Evolutionary conservation across 2,888 invertebrate genomes (phyloP), one percentile per base, ranked within the genome.

Genomic region (Hecatera dysodea): DNA sequence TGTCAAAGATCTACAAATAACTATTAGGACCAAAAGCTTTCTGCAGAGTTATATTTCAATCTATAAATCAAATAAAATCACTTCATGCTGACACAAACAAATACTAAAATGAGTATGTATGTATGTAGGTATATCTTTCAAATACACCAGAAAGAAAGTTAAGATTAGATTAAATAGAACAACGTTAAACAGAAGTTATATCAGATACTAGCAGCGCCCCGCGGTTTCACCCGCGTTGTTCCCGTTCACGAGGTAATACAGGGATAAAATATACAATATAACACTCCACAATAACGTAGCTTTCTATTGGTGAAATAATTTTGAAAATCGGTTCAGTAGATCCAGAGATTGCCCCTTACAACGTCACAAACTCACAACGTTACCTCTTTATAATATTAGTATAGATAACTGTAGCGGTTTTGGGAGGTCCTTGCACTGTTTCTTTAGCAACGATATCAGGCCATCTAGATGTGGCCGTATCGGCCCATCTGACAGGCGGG

Each of bases 401-500:
- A n/a, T n/a, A n/a, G n/a, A n/a, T 77, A 82, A 84, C 71, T 80
- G 83, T 88, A 87, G 78, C 74, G 67, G 78, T 69, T 84, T 84
- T 79, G 67, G 85, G 84, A 90, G 91, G 91, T 92, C 89, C 84
- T 92, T 87, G 88, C 85, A 83, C 87, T 74, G 80, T 75, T 75
- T 82, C 68, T 78, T 80, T 81, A 81, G 63, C 76, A 77, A 78
- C 77, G 75, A 79, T 85, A 86, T 87, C 85, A 82, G 80, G 75
- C 73, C 77, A 85, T 86, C 85, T 83, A 80, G 74, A 78, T 78
- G 72, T 76, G 36, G 60, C 69, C 75, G 75, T 88, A 89, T 88
- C 86, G 78, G 71, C 17, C 76, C 66, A 88, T 88, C 87, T 86
- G 82, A 86, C 86, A 87, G 86, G 63, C 64, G 78, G 67, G 48